Percentiles rank a stretch among this genome's conserved stretches.
These are phyloP conservation scores for Cardiocondyla obscurior DNA, from an alignment of 1,140 invertebrate species.

Conservation along the genomic window DNA sequence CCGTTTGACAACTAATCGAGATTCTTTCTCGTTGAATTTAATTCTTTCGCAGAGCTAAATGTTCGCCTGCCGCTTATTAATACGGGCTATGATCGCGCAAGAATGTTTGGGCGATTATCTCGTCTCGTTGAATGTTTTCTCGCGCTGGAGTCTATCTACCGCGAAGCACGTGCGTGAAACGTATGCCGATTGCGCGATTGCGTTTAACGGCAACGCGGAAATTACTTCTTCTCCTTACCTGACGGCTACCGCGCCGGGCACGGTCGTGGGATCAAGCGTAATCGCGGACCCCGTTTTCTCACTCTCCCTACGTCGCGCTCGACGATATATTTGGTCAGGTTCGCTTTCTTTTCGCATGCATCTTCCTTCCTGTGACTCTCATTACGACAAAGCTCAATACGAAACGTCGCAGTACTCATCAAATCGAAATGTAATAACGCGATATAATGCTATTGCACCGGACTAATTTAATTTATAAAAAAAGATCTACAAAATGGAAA, in stretches of 20 bases:
- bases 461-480: no score
- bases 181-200: conserved; percentile 34
- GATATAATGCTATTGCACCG: neutral
- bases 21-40: neutral
- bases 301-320: neutral
- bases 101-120: conserved; percentile 6
- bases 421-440: neutral
- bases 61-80: neutral
- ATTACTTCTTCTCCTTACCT: conserved; percentile 54
- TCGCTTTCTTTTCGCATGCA: conserved; percentile 17
- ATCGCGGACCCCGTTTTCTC: conserved; percentile 10
- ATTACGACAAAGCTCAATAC: neutral
- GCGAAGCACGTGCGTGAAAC: conserved; percentile 15
- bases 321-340: conserved; percentile 21
- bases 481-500: no score
- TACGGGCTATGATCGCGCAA: neutral
- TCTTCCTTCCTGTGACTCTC: neutral
- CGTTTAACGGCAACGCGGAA: conserved; percentile 61
- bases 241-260: conserved; percentile 34
- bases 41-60: neutral
- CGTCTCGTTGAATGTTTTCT: neutral
- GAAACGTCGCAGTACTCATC: neutral
- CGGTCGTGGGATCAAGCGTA: conserved; percentile 39
- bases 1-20: neutral
- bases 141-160: neutral